Percentiles rank a stretch among this genome's conserved stretches.
These are phyloP conservation scores for Sisyra nigra DNA, from an alignment of 2,888 invertebrate species.

Conservation along the genomic window DNA sequence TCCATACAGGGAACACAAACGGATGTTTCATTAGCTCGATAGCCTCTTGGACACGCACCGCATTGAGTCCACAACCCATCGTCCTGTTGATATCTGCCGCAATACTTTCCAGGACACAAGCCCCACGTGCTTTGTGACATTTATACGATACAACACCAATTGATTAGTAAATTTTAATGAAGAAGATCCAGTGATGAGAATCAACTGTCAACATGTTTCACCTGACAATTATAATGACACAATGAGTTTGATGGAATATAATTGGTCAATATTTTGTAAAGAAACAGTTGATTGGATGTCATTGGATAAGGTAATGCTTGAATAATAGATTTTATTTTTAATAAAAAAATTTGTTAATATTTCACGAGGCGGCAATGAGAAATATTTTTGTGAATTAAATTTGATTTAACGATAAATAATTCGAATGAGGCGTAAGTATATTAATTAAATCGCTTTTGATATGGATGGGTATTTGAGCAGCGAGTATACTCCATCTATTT, in stretches of 20 bases:
- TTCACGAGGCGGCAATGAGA: neutral
- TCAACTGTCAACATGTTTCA: too few species aligned
- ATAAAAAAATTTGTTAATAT: neutral
- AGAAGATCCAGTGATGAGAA: too few species aligned
- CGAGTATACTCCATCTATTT: constrained; percentile 52
- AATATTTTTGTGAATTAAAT: neutral
- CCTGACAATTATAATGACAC: neutral
- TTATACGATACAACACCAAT: too few species aligned
- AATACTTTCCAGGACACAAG: constrained; percentile 69
- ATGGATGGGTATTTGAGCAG: constrained; percentile 27
- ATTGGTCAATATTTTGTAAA: constrained; percentile 10
- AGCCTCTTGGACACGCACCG: constrained; percentile 77
- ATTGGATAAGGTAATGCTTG: neutral
- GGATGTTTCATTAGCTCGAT: constrained; percentile 49
- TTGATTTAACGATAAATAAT: neutral
- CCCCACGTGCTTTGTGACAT: too few species aligned
- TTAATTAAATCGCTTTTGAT: neutral
- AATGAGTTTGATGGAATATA: neutral
- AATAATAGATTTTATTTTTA: neutral
- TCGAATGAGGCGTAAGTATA: neutral
- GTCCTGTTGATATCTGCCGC: constrained; percentile 50
- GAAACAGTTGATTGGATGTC: neutral
- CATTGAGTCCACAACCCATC: constrained; percentile 66
- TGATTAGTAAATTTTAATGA: too few species aligned
- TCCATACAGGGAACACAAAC: constrained; percentile 63